phyloP scores from a whole-genome alignment of 23 tunicate genomes.

The Ascidia mentula region DNA sequence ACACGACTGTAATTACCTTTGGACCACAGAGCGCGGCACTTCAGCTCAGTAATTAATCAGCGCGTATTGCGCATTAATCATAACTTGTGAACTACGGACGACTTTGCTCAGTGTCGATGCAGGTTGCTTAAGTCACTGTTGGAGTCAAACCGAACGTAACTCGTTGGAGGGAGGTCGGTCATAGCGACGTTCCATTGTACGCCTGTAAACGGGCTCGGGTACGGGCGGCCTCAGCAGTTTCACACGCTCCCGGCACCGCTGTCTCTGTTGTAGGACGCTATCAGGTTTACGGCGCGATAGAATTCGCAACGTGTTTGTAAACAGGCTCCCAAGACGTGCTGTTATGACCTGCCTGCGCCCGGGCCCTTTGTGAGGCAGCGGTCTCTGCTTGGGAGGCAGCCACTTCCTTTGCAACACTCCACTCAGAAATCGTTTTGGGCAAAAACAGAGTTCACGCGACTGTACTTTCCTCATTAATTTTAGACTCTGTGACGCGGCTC shows the following conservation, averaged over 20 bases:
- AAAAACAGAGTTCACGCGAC: not conserved
- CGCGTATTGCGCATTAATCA: not conserved
- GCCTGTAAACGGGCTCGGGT: not conserved
- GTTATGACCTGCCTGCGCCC: not conserved
- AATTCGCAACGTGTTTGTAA: conserved; percentile 8
- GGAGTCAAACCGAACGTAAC: too few species aligned
- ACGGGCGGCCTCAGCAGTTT: not conserved
- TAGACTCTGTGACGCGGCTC: not conserved
- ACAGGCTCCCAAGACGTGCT: not conserved
- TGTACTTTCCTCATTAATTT: not conserved
- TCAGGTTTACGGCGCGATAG: not conserved
- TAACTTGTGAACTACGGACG: not conserved
- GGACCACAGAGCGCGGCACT: not conserved
- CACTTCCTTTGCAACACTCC: not conserved
- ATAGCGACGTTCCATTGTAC: not conserved
- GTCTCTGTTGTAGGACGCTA: conserved; percentile 13
- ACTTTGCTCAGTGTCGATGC: not conserved
- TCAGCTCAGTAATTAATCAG: not conserved
- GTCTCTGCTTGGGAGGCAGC: conserved; percentile 1
- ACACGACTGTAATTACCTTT: not conserved
- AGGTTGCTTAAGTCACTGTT: not conserved
- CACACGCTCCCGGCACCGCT: not conserved
- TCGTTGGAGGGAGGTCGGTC: not conserved
- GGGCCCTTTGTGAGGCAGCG: not conserved
- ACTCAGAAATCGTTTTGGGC: not conserved